Percentiles rank a stretch among this genome's conserved stretches.
Conservation (phyloP, 2,113 vertebrate genomes). For the Neodontobutis hainanensis region DNA sequence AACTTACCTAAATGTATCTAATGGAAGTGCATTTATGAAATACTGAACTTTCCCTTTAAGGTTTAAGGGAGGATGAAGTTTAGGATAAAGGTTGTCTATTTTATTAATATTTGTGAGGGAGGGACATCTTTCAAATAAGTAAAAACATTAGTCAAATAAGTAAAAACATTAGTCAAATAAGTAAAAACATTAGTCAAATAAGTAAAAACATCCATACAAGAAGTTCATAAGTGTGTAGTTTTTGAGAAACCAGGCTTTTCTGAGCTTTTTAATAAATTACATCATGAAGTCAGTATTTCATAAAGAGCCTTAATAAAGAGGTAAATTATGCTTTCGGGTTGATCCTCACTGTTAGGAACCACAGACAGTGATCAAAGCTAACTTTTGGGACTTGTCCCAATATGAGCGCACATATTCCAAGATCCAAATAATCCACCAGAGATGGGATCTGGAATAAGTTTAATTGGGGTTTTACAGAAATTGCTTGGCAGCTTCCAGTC, state of each 20-base stretch:
- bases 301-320: conserved; percentile 4
- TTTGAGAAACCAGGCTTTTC: background rate
- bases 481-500: conserved; percentile 27
- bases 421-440: conserved; percentile 18
- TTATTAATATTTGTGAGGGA: background rate
- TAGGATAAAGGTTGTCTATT: no score
- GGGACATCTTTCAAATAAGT: background rate
- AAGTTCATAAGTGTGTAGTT: conserved; percentile 7
- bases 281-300: conserved; percentile 4
- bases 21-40: no score
- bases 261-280: conserved; percentile 1
- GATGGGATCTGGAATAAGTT: conserved; percentile 6
- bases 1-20: no score
- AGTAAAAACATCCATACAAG: conserved; percentile 27
- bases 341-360: background rate
- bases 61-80: no score
- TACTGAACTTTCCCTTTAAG: no score
- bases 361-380: background rate
- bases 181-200: conserved; percentile 18
- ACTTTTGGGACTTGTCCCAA: conserved; percentile 9
- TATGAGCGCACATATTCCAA: conserved; percentile 7
- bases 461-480: conserved; percentile 32
- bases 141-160: no score
- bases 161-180: no score
- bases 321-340: conserved; percentile 2